Conservation (phyloP, 2,113 vertebrate species). For the Alethe castanea region DNA sequence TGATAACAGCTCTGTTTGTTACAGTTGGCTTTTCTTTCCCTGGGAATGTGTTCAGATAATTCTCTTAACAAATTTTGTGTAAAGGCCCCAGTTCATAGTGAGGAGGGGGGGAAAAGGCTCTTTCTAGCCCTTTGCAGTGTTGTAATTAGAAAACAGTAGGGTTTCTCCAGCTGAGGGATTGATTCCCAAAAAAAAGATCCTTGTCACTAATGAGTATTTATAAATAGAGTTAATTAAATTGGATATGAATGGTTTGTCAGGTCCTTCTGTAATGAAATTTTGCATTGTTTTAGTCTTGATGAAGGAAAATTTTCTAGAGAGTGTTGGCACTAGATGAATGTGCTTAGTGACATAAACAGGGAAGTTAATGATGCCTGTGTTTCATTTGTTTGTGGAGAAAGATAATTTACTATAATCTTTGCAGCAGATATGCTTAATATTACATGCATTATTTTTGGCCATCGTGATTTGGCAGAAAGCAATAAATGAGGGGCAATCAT, state of each 20-base stretch:
- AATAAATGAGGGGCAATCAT: background rate
- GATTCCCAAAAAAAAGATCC: constrained; percentile 8
- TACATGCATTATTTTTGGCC: background rate
- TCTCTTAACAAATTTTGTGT: constrained; percentile 3
- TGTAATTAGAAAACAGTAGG: constrained; percentile 30
- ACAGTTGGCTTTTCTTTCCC: constrained; percentile 51
- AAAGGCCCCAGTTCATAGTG: background rate
- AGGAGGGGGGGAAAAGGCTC: background rate
- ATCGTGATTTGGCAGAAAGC: background rate
- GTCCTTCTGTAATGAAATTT: constrained; percentile 8
- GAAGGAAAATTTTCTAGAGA: background rate
- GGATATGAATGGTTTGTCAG: constrained; percentile 25
- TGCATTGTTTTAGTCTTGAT: background rate
- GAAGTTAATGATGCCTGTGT: background rate
- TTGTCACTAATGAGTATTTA: constrained; percentile 40
- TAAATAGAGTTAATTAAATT: constrained; percentile 65
- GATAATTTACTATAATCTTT: background rate
- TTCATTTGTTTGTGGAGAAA: background rate
- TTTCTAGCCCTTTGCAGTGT: background rate
- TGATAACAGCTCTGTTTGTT: constrained; percentile 2
- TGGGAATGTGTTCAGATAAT: constrained; percentile 52
- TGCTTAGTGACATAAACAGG: background rate
- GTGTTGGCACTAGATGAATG: background rate
- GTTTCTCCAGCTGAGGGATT: constrained; percentile 15
- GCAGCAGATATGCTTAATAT: background rate